Percentiles rank a stretch among this genome's conserved stretches.
Conservation (phyloP, 2,113 vertebrate species). For the Pan troglodytes region NHGRI_mPanTro3-v2.1_pri NC_072401.2:24754501-24755000, state of each 20-base stretch:
- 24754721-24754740: background rate
- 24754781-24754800: background rate
- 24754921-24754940: background rate
- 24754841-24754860: background rate
- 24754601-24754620: background rate
- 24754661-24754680: background rate
- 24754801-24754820: background rate
- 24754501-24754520: background rate
- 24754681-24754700: background rate
- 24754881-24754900: background rate
- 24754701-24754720: background rate
- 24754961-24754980: background rate
- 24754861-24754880: background rate
- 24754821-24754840: background rate
- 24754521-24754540: background rate
- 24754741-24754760: background rate
- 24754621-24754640: background rate
- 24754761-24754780: background rate
- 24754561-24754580: background rate
- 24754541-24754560: background rate
- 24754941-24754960: background rate
- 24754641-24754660: background rate
- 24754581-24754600: background rate
- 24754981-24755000: background rate
- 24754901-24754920: background rate